Percentiles rank a stretch among this genome's conserved stretches.
phyloP scores from a whole-genome alignment of 2,888 invertebrate species.

The Cosmorhoe ocellata region DNA sequence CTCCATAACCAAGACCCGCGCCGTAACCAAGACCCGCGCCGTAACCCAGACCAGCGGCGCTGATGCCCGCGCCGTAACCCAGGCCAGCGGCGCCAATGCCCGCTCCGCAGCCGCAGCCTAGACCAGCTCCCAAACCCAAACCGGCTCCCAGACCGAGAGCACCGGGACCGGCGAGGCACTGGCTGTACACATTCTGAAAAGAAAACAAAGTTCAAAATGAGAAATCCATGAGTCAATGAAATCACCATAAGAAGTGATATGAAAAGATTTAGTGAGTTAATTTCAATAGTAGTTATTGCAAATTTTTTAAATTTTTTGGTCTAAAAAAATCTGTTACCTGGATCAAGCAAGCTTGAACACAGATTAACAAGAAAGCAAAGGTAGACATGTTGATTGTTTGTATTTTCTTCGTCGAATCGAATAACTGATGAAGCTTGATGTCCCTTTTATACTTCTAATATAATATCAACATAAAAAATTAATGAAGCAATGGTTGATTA shows the following conservation, averaged over 20 bases:
- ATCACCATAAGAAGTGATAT: too few relatives aligned
- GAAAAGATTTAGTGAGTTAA: too few relatives aligned
- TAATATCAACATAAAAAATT: background rate
- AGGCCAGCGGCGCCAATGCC: conserved; percentile 9
- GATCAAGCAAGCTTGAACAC: conserved; percentile 43
- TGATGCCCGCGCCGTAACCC: conserved; percentile 4
- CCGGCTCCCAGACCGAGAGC: background rate
- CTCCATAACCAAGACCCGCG: conserved; percentile 12
- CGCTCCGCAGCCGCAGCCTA: conserved; percentile 9
- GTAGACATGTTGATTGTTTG: conserved; percentile 38
- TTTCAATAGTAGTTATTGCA: too few relatives aligned
- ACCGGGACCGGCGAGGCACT: conserved; percentile 7
- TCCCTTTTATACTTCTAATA: conserved; percentile 23
- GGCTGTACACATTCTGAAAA: conserved; percentile 16
- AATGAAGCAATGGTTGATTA: conserved; percentile 8
- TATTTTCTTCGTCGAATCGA: conserved; percentile 6
- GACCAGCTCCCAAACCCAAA: conserved; percentile 1
- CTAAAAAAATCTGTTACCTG: conserved; percentile 33
- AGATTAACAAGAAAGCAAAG: conserved; percentile 38
- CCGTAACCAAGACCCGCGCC: conserved; percentile 2
- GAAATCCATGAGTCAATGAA: too few relatives aligned
- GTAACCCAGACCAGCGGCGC: conserved; percentile 8
- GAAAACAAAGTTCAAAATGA: too few relatives aligned
- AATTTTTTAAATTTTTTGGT: too few relatives aligned
- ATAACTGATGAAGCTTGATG: background rate